These are phyloP conservation scores for Micromussa lordhowensis DNA, from an alignment of 92 coral and sea anemone genomes.

Conservation along the genomic window DNA sequence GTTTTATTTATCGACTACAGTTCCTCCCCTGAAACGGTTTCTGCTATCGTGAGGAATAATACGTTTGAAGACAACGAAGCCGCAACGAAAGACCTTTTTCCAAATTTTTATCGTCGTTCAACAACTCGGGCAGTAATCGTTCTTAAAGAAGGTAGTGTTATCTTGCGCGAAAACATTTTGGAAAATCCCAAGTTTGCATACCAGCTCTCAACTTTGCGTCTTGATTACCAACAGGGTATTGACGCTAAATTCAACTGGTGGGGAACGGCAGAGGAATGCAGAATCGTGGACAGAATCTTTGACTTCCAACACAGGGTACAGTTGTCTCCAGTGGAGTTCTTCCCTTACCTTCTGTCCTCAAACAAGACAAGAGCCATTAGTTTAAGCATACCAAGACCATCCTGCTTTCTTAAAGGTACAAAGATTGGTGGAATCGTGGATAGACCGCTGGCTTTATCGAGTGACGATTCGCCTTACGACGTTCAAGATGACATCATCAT, in stretches of 20 bases:
- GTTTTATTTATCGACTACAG: conserved; percentile 52
- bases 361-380: conserved; percentile 15
- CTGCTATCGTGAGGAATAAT: conserved; percentile 35
- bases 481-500: conserved; percentile 71
- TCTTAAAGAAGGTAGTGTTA: conserved; percentile 63
- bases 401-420: conserved; percentile 48
- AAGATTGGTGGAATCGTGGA: conserved; percentile 66
- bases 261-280: conserved; percentile 65
- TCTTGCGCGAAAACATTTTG: conserved; percentile 56
- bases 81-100: conserved; percentile 29
- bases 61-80: conserved; percentile 50
- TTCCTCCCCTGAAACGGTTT: conserved; percentile 43
- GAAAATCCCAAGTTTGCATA: conserved; percentile 29
- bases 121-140: conserved; percentile 50
- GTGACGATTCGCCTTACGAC: conserved; percentile 48
- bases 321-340: conserved; percentile 52
- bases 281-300: conserved; percentile 57
- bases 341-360: conserved; percentile 63
- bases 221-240: conserved; percentile 20
- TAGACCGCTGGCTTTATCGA: conserved; percentile 39
- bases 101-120: conserved; percentile 49
- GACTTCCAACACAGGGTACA: conserved; percentile 71
- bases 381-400: conserved; percentile 5
- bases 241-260: conserved; percentile 79
- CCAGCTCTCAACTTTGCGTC: conserved; percentile 46